Base-by-base conservation (phyloP, 2,797 vertebrate species). In the Melanotaenia nigrans region DNA sequence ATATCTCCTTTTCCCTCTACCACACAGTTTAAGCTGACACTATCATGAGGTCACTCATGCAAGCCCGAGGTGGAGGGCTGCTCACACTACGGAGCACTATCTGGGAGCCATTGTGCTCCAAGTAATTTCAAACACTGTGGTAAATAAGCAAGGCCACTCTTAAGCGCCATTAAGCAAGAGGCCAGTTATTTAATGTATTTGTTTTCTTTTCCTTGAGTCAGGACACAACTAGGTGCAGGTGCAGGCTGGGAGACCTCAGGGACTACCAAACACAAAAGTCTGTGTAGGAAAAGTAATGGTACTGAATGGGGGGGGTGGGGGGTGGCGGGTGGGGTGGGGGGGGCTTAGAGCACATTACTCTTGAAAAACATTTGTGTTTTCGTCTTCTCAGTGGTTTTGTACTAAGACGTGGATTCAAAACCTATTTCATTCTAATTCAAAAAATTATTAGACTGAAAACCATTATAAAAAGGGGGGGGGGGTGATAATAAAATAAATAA, bases 81-180 rank as follows among this genome's bases (percentile, higher is more conserved):
- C 78, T 82, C 73, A 57, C 64, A 54, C 71, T 30, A 3, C 6
- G 24, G 4, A 38, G 61, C 28, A 1, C 60, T 61, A 33, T 76
- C 65, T 77, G 73, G 75, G 68, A 71, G 45, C 68, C 80, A 62
- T 72, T 82, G 83, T 73, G 68, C 79, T 77, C 12, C 0, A 53
- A 73, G 78, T 83, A 65, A 3, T 67, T 88, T 82, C 11, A 67
- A 81, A 58, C 58, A 76, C 24, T 60, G 63, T 32, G 53, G 71
- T 42, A 66, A 90, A 78, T 66, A 72, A 86, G 79, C 18, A 30
- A 57, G 63, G 69, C 68, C 65, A 7, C 62, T 87, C 83, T 80
- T 58, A 57, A 73, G 88, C 84, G 59, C 85, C 87, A 87, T 90
- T 89, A 84, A 72, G 79, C 77, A 62, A 65, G 56, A 36, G 59